Conservation (phyloP, 2,113 vertebrate species). For the Sporophila hypoxantha region DNA sequence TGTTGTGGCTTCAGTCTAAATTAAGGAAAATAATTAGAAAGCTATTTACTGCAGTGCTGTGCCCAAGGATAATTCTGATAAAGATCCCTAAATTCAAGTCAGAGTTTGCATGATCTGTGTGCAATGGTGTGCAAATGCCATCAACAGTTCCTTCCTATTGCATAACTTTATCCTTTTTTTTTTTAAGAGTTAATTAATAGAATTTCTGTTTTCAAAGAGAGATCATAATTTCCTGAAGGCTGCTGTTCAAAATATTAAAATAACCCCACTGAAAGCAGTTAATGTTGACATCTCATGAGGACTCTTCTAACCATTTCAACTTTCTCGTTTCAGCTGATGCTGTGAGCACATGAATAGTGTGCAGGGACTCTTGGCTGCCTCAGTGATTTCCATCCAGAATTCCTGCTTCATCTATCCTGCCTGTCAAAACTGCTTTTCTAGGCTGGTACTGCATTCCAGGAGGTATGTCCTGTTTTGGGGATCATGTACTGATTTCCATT, state of each 20-base stretch:
- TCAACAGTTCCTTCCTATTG: neutral
- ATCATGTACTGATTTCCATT: neutral
- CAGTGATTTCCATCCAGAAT: slow-evolving; percentile 74
- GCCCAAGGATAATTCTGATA: neutral
- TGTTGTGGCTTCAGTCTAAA: neutral
- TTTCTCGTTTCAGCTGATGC: slow-evolving; percentile 5
- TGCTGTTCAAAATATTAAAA: neutral
- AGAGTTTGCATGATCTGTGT: neutral
- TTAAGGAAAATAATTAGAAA: neutral
- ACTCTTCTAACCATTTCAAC: neutral
- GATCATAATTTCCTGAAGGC: neutral
- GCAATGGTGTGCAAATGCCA: neutral
- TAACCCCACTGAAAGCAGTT: neutral
- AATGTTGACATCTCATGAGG: neutral
- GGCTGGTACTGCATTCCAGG: slow-evolving; percentile 49
- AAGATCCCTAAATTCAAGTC: neutral
- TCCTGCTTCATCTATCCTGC: slow-evolving; percentile 73
- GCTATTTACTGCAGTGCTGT: neutral
- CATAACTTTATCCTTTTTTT: neutral
- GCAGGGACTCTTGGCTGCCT: slow-evolving; percentile 67
- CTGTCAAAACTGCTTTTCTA: slow-evolving; percentile 73
- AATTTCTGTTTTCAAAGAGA: neutral
- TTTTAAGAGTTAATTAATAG: neutral
- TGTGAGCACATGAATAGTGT: slow-evolving; percentile 61
- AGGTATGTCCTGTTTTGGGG: slow-evolving; percentile 50